Percentiles rank a stretch among this genome's conserved stretches.
Conservation (phyloP, 64 coral and sea anemone genomes). For the Montipora cactus region DNA sequence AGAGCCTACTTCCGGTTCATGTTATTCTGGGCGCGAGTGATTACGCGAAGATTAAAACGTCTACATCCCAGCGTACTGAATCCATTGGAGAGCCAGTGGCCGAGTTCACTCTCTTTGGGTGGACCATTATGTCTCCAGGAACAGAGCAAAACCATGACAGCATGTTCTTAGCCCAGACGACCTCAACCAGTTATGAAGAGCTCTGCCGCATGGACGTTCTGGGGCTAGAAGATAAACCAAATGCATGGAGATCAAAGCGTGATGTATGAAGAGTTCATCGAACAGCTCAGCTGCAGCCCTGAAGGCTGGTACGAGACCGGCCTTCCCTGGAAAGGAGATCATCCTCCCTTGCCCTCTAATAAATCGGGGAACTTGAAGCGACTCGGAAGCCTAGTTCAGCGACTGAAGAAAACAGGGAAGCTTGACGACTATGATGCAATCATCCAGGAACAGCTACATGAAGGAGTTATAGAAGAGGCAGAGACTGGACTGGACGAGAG, state of each 20-base stretch:
- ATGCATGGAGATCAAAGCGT: slow-evolving; percentile 22
- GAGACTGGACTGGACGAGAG: not conserved
- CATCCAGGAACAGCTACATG: slow-evolving; percentile 34
- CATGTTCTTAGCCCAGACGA: not conserved
- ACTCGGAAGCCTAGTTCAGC: slow-evolving; percentile 24
- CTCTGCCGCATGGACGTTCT: slow-evolving; percentile 54
- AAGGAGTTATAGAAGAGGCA: slow-evolving; percentile 44
- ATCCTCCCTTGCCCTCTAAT: slow-evolving; percentile 37
- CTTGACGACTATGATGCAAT: slow-evolving; percentile 36
- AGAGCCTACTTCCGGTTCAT: not conserved
- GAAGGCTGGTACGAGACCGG: slow-evolving; percentile 61
- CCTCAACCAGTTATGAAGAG: slow-evolving; percentile 39
- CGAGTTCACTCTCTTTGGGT: slow-evolving; percentile 39
- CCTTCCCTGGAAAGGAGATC: slow-evolving; percentile 49
- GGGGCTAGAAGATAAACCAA: slow-evolving; percentile 46
- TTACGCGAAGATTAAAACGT: slow-evolving; percentile 15
- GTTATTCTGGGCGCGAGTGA: slow-evolving; percentile 11
- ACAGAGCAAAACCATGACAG: not conserved
- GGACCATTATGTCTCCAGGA: slow-evolving; percentile 51
- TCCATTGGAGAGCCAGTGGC: slow-evolving; percentile 12
- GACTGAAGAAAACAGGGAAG: not conserved
- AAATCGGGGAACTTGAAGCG: slow-evolving; percentile 35
- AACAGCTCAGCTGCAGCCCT: slow-evolving; percentile 23
- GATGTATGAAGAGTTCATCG: slow-evolving; percentile 46
- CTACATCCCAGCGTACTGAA: not conserved